Base-by-base conservation (phyloP, 2,888 invertebrate species). In the Cheiracanthium punctorium region DNA sequence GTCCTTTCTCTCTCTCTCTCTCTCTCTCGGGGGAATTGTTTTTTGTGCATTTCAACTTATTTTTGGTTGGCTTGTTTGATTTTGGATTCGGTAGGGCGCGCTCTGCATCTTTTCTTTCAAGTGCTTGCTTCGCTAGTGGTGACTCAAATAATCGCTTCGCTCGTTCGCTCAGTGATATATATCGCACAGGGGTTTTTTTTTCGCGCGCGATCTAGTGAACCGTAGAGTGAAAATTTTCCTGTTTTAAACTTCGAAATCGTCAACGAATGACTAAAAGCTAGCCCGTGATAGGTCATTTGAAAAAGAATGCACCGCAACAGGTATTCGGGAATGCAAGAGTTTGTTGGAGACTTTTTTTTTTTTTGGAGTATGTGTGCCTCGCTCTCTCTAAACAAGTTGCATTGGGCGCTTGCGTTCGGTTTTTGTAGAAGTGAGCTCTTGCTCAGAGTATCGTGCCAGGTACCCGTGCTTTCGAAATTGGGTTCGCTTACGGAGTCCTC, bases 41-140 rank as follows among this genome's bases (percentile, higher is more conserved):
- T 81, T 73, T 84, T 77, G 1, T 76, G 7, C 28, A 75, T 48
- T 72, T 12, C 0, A 32, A 41, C 28, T 24, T 71, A 30, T 71
- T 71, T 71, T 71, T 74, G 67, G 65, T 65, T 43, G 28, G 74
- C 43, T 67, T 74, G 67, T 74, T 74, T 73, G 64, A 75, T 75
- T 75, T 85, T 52, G 74, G 85, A 80, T 75, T 75, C 85, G 85
- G 80, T 70, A 85, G 75, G 80, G 58, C 58, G 75, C 30, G 43
- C 75, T 73, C 72, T 69, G 65, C 73, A 58, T 79, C 84, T 82
- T 76, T 79, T 73, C 65, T 29, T 69, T 52, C 72, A 77, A 67
- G 71, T 28, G 52, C 64, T 79, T 84, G 84, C 82, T 65, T 82
- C 77, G 72, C 37, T 67, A 71, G 77, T 73, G 69, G 43, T 37